Conservation (phyloP, 2,797 vertebrate species). For the Protonibea diacanthus region DNA sequence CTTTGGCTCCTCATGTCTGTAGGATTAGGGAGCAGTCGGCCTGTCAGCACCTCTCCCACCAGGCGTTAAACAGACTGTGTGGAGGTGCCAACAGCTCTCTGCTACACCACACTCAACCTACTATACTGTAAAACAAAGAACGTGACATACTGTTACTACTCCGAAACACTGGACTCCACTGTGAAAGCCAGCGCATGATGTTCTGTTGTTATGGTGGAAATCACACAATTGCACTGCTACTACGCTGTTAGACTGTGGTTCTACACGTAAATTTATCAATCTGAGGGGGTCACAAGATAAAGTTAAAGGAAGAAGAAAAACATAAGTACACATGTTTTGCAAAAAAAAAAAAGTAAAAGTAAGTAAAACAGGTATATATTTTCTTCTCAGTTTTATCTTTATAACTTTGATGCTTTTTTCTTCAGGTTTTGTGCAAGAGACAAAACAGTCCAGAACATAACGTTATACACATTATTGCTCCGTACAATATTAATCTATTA, state of each 20-base stretch:
- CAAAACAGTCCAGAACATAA: background rate
- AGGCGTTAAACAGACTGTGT: conserved; percentile 79
- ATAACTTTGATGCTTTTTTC: background rate
- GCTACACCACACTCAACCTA: conserved; percentile 44
- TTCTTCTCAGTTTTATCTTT: background rate
- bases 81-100: conserved; percentile 78
- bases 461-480: background rate
- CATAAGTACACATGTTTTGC: background rate
- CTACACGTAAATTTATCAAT: background rate
- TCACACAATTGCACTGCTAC: conserved; percentile 3
- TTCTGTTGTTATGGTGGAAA: conserved; percentile 4
- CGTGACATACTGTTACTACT: conserved; percentile 60
- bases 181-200: conserved; percentile 20
- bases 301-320: background rate
- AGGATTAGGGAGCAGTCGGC: conserved; percentile 72
- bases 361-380: background rate
- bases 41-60: conserved; percentile 83
- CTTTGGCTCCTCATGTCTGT: conserved; percentile 71
- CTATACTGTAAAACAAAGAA: conserved; percentile 65
- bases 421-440: too few relatives aligned
- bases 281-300: background rate
- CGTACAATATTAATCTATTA: background rate
- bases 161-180: conserved; percentile 31
- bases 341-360: too few relatives aligned
- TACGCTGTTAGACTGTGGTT: background rate